Evolutionary conservation across 2,888 invertebrate species (phyloP).

Genomic region (Ormyrus pomaceus): DNA sequence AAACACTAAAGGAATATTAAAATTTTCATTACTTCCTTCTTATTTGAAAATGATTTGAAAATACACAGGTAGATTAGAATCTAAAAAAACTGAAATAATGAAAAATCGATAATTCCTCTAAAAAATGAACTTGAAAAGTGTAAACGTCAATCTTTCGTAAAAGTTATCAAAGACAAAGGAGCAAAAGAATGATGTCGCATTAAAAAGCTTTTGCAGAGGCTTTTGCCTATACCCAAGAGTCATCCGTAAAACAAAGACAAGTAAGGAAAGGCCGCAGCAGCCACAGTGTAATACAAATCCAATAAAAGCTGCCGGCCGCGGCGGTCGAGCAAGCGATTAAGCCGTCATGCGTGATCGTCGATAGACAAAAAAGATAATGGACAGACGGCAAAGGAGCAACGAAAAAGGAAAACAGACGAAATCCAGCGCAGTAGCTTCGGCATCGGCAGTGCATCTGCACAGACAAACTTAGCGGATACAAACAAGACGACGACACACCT

Average conservation of each 20-base stretch:
- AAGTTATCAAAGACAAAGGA: no score
- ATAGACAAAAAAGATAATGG: neutral
- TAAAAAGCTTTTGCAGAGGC: no score
- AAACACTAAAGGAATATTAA: no score
- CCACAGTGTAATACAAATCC: neutral
- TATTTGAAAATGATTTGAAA: no score
- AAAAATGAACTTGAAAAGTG: no score
- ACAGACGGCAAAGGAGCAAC: neutral
- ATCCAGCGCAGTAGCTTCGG: neutral
- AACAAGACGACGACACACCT: slow-evolving; percentile 14
- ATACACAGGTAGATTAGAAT: no score
- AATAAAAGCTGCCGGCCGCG: neutral
- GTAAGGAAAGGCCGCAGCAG: neutral
- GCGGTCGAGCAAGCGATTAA: slow-evolving; percentile 8
- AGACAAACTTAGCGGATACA: neutral
- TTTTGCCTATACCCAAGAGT: no score
- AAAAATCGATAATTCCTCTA: no score
- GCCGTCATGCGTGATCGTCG: slow-evolving; percentile 17
- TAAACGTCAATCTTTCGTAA: no score
- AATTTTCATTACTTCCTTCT: no score
- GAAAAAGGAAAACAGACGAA: neutral
- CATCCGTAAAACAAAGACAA: neutral
- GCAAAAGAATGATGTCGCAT: no score
- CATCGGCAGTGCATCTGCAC: neutral
- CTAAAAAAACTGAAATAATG: no score